Conservation (phyloP, 2,113 vertebrate species). For the Pleuronectes platessa region DNA sequence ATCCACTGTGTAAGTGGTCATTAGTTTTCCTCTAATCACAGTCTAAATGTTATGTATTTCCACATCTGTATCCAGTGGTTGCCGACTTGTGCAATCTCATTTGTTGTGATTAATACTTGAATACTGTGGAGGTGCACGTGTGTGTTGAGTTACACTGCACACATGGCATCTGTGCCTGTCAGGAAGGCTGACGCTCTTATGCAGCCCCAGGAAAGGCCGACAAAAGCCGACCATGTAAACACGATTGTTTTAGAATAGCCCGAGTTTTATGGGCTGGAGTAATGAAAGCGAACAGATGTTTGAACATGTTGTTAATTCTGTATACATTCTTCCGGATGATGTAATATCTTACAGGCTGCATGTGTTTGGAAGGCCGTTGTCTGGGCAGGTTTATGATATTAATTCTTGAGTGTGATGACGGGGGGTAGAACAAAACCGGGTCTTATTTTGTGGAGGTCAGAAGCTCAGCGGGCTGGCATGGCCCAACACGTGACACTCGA, state of each 20-base stretch:
- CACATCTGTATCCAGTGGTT: conserved; percentile 56
- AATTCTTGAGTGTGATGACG: conserved; percentile 16
- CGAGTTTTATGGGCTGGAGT: conserved; percentile 61
- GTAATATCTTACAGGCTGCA: conserved; percentile 60
- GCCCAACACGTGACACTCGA: background rate
- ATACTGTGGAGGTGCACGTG: conserved; percentile 10
- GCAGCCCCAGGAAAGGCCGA: conserved; percentile 44
- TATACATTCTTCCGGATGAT: conserved; percentile 72
- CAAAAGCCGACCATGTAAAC: conserved; percentile 65
- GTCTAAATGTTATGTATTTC: conserved; percentile 48
- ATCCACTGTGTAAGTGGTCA: conserved; percentile 50
- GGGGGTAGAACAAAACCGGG: conserved; percentile 1
- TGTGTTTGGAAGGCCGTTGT: conserved; percentile 57
- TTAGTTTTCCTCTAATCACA: conserved; percentile 51
- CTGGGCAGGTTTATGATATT: conserved; percentile 54
- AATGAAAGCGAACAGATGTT: conserved; percentile 76
- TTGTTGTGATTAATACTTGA: conserved; percentile 63
- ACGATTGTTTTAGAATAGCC: conserved; percentile 68
- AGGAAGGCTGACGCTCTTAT: conserved; percentile 17
- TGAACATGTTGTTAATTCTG: conserved; percentile 70
- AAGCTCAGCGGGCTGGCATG: background rate
- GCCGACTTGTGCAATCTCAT: conserved; percentile 46
- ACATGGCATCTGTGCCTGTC: conserved; percentile 41
- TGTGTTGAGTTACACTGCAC: conserved; percentile 29
- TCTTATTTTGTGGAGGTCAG: conserved; percentile 20